Base-by-base conservation (phyloP, 37 sponge, comb jelly and placozoan genomes). In the Cliona cf. orientalis region DNA sequence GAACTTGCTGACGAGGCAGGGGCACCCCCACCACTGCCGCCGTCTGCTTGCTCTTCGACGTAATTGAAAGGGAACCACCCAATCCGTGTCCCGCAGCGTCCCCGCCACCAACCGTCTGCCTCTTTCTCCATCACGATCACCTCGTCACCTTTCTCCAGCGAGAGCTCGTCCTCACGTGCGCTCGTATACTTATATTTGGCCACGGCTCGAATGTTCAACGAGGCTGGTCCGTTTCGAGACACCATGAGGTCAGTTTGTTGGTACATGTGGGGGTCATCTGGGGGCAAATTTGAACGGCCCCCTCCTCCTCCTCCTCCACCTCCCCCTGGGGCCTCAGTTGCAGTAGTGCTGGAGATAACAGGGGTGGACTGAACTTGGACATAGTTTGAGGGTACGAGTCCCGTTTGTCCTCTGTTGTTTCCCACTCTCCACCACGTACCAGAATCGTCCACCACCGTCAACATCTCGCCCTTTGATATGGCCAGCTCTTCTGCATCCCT, bases 1-100 rank as follows among this genome's bases (percentile, higher is more conserved):
- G 56, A 41, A 1, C 33, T 3, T 26, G 71, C 42, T 49, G 71
- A 71, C 1, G 42, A 25, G 29, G 58, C 31, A 17, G 49, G 58
- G 31, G 23, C 58, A 5, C 34, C 34, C 14, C 26, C 34, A 12
- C 32, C 45, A n/a, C n/a, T n/a, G n/a, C n/a, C n/a, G n/a, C n/a
- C n/a, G 2, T 71, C 55, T 12, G 41, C 86, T 34, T 53, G 40
- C 63, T 97, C 97, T 44, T 91, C 95, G 19, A 97, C 97, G 69
- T 94, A 97, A 67, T 97, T 97, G 70, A 89, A 91, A 28, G 97
- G 97, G 76, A 97, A 97, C 91, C 95, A 97, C 6, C 97, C 97
- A 17, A 84, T 86, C 32, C 46, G 38, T 31, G 82, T 79, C 0
- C 86, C 91, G 42, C 74, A 67, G 38, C 89, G 75, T 2, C 97